phyloP scores from a whole-genome alignment of 2,113 vertebrate species.

The Hymenochirus boettgeri region DNA sequence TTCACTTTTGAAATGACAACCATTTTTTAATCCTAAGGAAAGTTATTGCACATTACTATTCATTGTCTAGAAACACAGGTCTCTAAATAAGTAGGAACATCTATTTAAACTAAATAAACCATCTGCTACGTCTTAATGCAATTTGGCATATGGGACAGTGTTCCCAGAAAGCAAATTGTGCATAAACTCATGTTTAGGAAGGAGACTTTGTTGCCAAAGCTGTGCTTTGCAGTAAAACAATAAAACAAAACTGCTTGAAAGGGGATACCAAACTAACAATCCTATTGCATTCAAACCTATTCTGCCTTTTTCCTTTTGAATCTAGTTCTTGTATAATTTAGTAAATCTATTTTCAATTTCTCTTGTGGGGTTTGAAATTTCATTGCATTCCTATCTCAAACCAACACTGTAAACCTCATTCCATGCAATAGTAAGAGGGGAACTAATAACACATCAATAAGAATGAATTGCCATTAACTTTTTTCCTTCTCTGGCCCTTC shows the following conservation, averaged over 20 bases:
- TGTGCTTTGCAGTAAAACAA: slow-evolving; percentile 33
- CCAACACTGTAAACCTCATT: too few relatives aligned
- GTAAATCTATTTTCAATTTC: slow-evolving; percentile 47
- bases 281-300: slow-evolving; percentile 29
- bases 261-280: slow-evolving; percentile 42
- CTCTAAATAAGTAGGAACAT: slow-evolving; percentile 39
- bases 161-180: slow-evolving; percentile 50
- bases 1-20: too few relatives aligned
- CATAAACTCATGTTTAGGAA: slow-evolving; percentile 43
- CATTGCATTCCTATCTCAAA: slow-evolving; percentile 45
- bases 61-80: neutral
- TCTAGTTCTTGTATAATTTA: slow-evolving; percentile 50
- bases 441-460: too few relatives aligned
- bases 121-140: slow-evolving; percentile 47
- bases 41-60: neutral
- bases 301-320: slow-evolving; percentile 41
- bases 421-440: too few relatives aligned
- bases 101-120: slow-evolving; percentile 51
- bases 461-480: too few relatives aligned
- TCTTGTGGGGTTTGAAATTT: slow-evolving; percentile 51
- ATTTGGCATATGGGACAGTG: slow-evolving; percentile 33
- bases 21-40: neutral
- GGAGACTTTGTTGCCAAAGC: slow-evolving; percentile 22
- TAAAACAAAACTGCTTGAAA: slow-evolving; percentile 46
- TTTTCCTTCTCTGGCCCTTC: too few relatives aligned